Evolutionary conservation across 2,113 vertebrate genomes (phyloP), one percentile per base, ranked within the genome.

Genomic region (Acinonyx jubatus): DNA sequence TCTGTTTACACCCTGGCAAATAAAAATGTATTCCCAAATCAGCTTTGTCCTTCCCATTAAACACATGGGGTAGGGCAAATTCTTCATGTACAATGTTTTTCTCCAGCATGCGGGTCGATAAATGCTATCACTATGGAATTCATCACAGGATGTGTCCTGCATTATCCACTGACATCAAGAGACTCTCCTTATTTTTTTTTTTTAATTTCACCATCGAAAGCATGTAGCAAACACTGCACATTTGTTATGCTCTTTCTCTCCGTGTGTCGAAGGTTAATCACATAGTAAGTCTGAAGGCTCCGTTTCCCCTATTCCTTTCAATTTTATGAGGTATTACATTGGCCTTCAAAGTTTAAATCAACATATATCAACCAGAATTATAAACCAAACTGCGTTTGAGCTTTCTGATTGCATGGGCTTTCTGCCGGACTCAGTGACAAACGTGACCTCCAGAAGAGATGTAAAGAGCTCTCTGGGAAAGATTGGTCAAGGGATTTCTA

Each of bases 91-190:
- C 0, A 0, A 38, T 48, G 0, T 65, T 83, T 96, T 36, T 69
- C 66, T 96, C n/a, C 87, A 97, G 41, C 38, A 80, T 3, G 52
- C 61, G 97, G 97, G 89, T 92, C 82, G 90, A 85, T 96, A 94
- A 98, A 66, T 78, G 61, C 41, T 68, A 52, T 97, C 82, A 88
- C 97, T 96, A 92, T 29, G 65, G 89, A 97, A 95, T 94, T 83
- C 94, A 98, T 97, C 78, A 84, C 52, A 94, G 96, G 98, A 97
- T 92, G 91, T 95, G 65, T 95, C 94, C 50, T 12, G 33, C 81
- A 94, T 6, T 52, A 85, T 81, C 92, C 89, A 73, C 78, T 97
- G 96, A 96, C 33, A 33, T 88, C 87, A 1, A 69, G 14, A 79
- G 52, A 66, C 33, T 71, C 25, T 94, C 25, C n/a, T 89, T 87